These are phyloP conservation scores for Eupristina koningsbergeri DNA, from an alignment of 1,140 invertebrate species.

Conservation along the genomic window DNA sequence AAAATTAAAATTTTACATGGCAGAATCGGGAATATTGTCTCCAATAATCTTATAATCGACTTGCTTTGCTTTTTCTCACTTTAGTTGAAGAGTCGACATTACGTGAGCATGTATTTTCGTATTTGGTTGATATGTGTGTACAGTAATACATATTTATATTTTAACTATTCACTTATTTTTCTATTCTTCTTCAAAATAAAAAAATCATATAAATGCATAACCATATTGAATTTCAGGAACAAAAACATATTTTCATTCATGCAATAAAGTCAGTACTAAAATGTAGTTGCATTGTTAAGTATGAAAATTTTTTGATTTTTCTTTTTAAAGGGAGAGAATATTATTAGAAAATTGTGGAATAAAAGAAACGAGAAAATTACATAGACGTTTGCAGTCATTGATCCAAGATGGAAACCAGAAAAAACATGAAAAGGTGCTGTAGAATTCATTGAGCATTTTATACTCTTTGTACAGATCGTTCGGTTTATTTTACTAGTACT, in stretches of 20 bases:
- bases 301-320: neutral
- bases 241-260: conserved; percentile 16
- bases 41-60: neutral
- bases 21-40: neutral
- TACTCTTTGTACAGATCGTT: neutral
- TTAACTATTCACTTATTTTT: neutral
- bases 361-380: conserved; percentile 24
- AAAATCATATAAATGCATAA: neutral
- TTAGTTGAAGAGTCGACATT: neutral
- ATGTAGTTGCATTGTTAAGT: neutral
- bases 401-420: conserved; percentile 4
- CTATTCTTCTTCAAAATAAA: neutral
- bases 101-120: neutral
- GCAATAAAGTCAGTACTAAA: conserved; percentile 25
- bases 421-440: conserved; percentile 16
- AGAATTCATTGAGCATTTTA: conserved; percentile 35
- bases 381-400: conserved; percentile 2
- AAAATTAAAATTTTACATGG: no score
- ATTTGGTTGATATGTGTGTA: neutral
- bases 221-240: neutral
- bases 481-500: neutral
- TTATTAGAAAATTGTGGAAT: neutral
- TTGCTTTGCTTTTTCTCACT: conserved; percentile 2
- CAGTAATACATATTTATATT: neutral
- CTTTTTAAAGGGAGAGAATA: neutral